These are phyloP conservation scores for Lasioglossum zephyrum DNA, from an alignment of 2,888 invertebrate species.

Conservation along the genomic window DNA sequence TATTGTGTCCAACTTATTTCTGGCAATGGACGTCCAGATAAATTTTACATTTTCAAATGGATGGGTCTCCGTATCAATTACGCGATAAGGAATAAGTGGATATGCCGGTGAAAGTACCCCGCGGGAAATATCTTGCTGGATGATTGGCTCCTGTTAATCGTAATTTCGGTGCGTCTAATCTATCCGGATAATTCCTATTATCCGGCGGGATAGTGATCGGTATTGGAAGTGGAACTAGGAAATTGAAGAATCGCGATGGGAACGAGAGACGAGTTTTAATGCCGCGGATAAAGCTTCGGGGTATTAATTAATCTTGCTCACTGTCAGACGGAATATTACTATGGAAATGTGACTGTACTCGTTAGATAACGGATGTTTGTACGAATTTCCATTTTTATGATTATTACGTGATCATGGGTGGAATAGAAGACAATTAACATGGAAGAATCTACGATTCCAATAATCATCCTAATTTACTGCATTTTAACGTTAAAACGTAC, in stretches of 20 bases:
- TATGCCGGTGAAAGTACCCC: slow-evolving; percentile 5
- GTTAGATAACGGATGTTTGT: neutral
- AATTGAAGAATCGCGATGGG: neutral
- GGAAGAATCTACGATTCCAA: neutral
- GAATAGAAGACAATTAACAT: neutral
- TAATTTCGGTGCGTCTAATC: slow-evolving; percentile 45
- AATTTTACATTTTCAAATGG: neutral
- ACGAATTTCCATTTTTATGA: neutral
- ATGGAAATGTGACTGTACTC: neutral
- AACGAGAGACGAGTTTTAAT: neutral
- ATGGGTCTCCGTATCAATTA: neutral
- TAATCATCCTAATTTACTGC: neutral
- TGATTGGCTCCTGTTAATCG: slow-evolving; percentile 41
- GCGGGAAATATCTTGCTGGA: slow-evolving; percentile 49
- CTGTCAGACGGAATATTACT: neutral
- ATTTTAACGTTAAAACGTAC: neutral
- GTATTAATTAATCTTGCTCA: neutral
- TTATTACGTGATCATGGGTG: neutral
- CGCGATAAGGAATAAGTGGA: slow-evolving; percentile 3
- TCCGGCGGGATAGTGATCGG: neutral
- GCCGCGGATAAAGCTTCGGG: neutral
- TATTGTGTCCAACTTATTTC: neutral
- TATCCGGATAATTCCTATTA: slow-evolving; percentile 42
- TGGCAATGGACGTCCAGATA: neutral
- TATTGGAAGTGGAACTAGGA: neutral